Evolutionary conservation across 1,140 invertebrate species (phyloP).

Genomic region (Caerostris darwini): DNA sequence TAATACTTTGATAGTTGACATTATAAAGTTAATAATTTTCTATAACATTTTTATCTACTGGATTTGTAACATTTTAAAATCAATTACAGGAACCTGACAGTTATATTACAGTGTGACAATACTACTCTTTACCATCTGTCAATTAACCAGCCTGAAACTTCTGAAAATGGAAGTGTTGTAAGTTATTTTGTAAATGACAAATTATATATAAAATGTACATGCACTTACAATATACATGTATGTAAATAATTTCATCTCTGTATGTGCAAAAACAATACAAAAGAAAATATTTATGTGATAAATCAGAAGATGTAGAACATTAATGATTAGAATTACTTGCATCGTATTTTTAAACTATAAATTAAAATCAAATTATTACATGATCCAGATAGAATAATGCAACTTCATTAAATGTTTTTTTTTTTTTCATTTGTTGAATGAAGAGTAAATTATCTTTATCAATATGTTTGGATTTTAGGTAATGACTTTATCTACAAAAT

Average conservation of each 20-base stretch:
- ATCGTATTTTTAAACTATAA: too few relatives aligned
- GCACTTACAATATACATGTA: too few relatives aligned
- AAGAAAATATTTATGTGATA: too few relatives aligned
- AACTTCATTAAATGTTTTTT: neutral
- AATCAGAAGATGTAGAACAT: too few relatives aligned
- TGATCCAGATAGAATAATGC: neutral
- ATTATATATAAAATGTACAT: too few relatives aligned
- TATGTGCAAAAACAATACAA: too few relatives aligned
- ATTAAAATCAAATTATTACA: neutral
- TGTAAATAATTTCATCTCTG: too few relatives aligned
- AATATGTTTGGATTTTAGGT: constrained; percentile 34
- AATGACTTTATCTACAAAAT: constrained; percentile 38
- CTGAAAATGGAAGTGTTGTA: constrained; percentile 13
- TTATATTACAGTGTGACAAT: constrained; percentile 16
- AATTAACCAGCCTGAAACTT: neutral
- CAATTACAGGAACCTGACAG: constrained; percentile 25
- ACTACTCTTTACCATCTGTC: neutral
- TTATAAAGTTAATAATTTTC: too few relatives aligned
- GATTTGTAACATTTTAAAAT: neutral
- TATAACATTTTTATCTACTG: too few relatives aligned
- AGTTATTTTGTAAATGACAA: neutral
- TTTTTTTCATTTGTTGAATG: neutral
- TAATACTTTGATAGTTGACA: neutral
- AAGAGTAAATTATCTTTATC: neutral
- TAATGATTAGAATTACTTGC: too few relatives aligned